These are phyloP conservation scores for Clivina fossor DNA, from an alignment of 2,888 invertebrate species.

Conservation along the genomic window DNA sequence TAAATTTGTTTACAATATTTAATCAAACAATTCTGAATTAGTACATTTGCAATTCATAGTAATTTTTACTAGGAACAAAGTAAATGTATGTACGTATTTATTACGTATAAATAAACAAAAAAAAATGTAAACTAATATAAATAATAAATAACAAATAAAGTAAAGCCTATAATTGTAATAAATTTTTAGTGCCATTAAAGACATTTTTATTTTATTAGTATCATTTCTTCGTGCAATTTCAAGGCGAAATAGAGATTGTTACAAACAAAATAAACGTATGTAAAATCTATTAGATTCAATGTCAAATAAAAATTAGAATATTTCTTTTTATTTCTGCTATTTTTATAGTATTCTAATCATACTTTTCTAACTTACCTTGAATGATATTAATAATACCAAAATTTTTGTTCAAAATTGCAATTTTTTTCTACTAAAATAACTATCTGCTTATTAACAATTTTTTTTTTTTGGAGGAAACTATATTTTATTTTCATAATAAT, in stretches of 20 bases:
- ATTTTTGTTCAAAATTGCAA: background rate
- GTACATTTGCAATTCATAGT: too few relatives aligned
- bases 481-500: too few relatives aligned
- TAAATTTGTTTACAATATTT: too few relatives aligned
- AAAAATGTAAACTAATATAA: too few relatives aligned
- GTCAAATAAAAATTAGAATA: background rate
- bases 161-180: too few relatives aligned
- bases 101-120: too few relatives aligned
- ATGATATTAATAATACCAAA: background rate
- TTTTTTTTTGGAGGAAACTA: background rate
- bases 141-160: too few relatives aligned
- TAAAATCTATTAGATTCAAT: conserved; percentile 9
- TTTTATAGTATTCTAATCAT: conserved; percentile 3
- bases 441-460: background rate
- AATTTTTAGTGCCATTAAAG: too few relatives aligned
- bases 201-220: background rate
- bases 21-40: too few relatives aligned
- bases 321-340: background rate
- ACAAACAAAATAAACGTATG: conserved; percentile 2
- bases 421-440: conserved; percentile 1
- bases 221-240: conserved; percentile 1
- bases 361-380: conserved; percentile 1
- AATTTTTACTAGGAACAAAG: too few relatives aligned
- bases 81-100: too few relatives aligned
- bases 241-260: conserved; percentile 4